These are phyloP conservation scores for Neuroterus valhalla DNA, from an alignment of 1,140 invertebrate genomes.

Conservation along the genomic window DNA sequence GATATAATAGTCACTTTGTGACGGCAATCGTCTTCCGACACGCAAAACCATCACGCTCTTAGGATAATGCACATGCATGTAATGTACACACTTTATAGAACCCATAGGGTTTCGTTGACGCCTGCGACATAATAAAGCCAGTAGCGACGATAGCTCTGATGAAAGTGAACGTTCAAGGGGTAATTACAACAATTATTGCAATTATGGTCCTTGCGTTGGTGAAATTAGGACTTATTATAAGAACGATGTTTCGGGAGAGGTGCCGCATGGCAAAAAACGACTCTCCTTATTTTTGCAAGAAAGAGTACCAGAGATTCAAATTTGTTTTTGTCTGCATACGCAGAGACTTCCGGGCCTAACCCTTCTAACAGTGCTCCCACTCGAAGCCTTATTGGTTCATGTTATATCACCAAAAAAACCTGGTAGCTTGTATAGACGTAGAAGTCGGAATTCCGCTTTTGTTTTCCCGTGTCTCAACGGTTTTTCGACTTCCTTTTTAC, in stretches of 20 bases:
- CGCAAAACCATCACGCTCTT: slow-evolving; percentile 60
- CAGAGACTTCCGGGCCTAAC: no score
- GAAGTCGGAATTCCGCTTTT: no score
- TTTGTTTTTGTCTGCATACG: no score
- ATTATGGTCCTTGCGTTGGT: slow-evolving; percentile 46
- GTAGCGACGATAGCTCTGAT: slow-evolving; percentile 53
- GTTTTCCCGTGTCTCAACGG: no score
- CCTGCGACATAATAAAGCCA: slow-evolving; percentile 52
- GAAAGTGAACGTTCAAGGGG: slow-evolving; percentile 56
- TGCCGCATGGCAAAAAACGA: no score
- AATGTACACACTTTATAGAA: slow-evolving; percentile 38
- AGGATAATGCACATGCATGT: slow-evolving; percentile 1
- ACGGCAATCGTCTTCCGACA: slow-evolving; percentile 71
- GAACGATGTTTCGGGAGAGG: slow-evolving; percentile 25
- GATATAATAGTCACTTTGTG: slow-evolving; percentile 74
- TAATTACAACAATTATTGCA: slow-evolving; percentile 58
- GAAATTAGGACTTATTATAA: slow-evolving; percentile 11
- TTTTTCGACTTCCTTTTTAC: no score
- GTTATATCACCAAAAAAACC: no score
- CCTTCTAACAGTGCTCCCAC: no score
- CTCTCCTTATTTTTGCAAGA: no score
- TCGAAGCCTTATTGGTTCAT: no score
- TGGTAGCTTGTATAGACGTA: no score
- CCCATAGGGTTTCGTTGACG: slow-evolving; percentile 43
- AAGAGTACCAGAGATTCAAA: no score